phyloP scores from a whole-genome alignment of 64 coral and sea anemone genomes.

The Porites lutea region DNA sequence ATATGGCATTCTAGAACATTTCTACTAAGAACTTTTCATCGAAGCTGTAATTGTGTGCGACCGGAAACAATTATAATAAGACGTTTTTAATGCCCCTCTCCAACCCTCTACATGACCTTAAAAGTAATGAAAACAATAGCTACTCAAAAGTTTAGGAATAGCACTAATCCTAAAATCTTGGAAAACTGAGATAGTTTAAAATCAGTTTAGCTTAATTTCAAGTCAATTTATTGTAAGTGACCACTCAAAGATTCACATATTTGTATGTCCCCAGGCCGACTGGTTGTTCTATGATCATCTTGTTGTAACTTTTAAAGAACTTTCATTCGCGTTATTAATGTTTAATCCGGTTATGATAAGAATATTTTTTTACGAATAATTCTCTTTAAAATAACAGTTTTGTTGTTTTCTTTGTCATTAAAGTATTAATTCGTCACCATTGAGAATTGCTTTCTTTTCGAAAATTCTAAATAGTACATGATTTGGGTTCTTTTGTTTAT shows the following conservation, averaged over 20 bases:
- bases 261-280: no score
- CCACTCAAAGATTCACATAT: no score
- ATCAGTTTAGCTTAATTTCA: background rate
- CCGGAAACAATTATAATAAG: background rate
- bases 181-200: background rate
- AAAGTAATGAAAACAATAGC: background rate
- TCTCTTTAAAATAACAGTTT: background rate
- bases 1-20: background rate
- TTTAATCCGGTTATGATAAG: background rate
- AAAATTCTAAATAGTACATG: background rate
- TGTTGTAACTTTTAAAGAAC: background rate
- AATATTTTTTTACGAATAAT: background rate
- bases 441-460: background rate
- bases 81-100: background rate
- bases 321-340: background rate
- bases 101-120: background rate
- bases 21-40: background rate
- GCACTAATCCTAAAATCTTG: background rate
- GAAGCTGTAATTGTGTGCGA: background rate
- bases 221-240: background rate
- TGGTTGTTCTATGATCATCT: background rate
- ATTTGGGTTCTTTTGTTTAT: no score
- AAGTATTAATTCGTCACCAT: background rate
- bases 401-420: constrained; percentile 8
- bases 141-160: background rate